Evolutionary conservation across 2,888 invertebrate genomes (phyloP).

Genomic region (Gastracanthus pulcherrimus): DNA sequence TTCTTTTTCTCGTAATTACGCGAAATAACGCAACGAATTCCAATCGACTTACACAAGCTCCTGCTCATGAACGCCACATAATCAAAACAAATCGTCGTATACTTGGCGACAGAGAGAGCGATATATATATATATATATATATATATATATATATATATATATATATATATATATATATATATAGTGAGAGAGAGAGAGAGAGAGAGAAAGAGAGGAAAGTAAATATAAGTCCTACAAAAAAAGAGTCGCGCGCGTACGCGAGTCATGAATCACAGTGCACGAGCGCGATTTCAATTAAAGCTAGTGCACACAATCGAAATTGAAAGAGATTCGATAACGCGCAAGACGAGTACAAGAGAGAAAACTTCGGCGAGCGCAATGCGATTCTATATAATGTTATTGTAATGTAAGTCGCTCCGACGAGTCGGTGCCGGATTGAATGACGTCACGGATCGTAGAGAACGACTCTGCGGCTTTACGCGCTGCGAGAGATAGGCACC

Average conservation of each 20-base stretch:
- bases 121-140: not conserved
- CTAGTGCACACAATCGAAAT: not conserved
- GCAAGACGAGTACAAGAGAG: not conserved
- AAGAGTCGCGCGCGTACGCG: constrained; percentile 28
- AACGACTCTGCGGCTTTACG: constrained; percentile 16
- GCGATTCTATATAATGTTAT: constrained; percentile 39
- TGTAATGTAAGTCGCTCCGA: constrained; percentile 43
- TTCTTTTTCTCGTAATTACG: constrained; percentile 15
- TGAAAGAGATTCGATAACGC: constrained; percentile 23
- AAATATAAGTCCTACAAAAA: no score
- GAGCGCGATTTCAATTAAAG: constrained; percentile 28
- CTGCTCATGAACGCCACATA: not conserved
- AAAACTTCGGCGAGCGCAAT: not conserved
- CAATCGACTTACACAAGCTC: not conserved
- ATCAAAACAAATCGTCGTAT: constrained; percentile 34
- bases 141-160: not conserved
- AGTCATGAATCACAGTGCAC: constrained; percentile 33
- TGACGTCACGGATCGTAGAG: constrained; percentile 37
- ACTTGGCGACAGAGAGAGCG: not conserved
- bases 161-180: not conserved
- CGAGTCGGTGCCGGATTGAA: constrained; percentile 29
- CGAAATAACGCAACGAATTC: constrained; percentile 17
- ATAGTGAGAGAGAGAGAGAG: not conserved
- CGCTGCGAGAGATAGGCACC: constrained; percentile 20
- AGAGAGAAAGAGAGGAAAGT: no score